Conservation (phyloP, 1,140 invertebrate genomes). For the Tetramorium parvispinum region DNA sequence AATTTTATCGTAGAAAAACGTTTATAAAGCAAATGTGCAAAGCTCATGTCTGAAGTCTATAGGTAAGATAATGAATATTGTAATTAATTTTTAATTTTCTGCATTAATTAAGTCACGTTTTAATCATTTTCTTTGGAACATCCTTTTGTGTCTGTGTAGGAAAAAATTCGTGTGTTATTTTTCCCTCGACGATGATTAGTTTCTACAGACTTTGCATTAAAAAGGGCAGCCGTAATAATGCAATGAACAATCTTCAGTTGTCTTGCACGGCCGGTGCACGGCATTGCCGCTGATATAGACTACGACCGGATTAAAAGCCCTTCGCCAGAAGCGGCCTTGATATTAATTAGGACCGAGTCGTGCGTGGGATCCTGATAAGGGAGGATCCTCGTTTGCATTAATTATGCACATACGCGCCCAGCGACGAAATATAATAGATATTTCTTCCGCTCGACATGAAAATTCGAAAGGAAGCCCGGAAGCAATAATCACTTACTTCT, state of each 20-base stretch:
- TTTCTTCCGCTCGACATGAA: conserved; percentile 15
- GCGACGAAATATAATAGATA: conserved; percentile 47
- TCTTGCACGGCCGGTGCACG: conserved; percentile 9
- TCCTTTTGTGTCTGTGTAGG: neutral
- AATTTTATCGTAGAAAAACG: neutral
- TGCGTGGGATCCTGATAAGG: conserved; percentile 52
- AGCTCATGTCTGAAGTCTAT: neutral
- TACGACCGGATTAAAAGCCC: conserved; percentile 44
- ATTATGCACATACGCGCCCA: conserved; percentile 41
- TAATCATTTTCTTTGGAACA: neutral
- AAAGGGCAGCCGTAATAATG: neutral
- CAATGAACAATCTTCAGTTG: conserved; percentile 1
- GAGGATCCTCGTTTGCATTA: conserved; percentile 54
- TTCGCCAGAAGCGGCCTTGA: conserved; percentile 31
- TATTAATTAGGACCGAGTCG: conserved; percentile 57
- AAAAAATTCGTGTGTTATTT: neutral
- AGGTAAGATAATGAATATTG: neutral
- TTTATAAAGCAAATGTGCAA: neutral
- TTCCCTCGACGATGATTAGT: neutral
- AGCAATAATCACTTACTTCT: conserved; percentile 27
- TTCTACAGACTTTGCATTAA: neutral
- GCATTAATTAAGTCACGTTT: neutral
- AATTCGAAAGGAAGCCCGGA: neutral
- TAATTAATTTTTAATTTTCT: neutral
- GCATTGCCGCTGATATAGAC: conserved; percentile 7